These are phyloP conservation scores for Neolamprologus modestus DNA, from an alignment of 2,113 vertebrate genomes.

Conservation along the genomic window DNA sequence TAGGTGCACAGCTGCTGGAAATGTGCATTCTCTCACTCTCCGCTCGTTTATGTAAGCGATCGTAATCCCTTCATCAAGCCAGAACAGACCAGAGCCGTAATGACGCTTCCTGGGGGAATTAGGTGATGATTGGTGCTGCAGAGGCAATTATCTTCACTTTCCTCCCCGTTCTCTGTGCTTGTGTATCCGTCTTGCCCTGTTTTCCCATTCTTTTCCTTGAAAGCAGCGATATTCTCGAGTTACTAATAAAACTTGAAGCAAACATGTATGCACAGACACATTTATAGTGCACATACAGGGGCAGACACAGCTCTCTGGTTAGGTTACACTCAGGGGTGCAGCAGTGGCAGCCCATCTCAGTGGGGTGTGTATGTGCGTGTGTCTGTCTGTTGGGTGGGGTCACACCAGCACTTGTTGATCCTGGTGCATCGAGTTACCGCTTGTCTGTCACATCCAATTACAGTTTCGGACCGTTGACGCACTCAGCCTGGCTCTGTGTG, in stretches of 20 bases:
- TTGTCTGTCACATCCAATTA: conserved; percentile 77
- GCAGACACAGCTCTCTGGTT: conserved; percentile 37
- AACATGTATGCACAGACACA: neutral
- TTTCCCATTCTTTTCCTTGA: neutral
- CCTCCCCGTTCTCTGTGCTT: neutral
- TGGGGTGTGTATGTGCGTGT: conserved; percentile 1
- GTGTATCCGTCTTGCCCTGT: neutral
- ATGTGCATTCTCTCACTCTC: conserved; percentile 67
- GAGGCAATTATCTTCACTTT: conserved; percentile 55
- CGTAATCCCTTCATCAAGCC: conserved; percentile 60
- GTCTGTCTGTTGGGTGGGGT: conserved; percentile 42
- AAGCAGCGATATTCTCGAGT: conserved; percentile 20
- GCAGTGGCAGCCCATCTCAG: conserved; percentile 37
- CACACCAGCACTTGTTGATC: conserved; percentile 65
- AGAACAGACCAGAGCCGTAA: conserved; percentile 54
- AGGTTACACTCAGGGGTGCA: conserved; percentile 45
- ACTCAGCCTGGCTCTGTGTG: conserved; percentile 70
- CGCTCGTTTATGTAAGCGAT: conserved; percentile 61
- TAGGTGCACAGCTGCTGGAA: conserved; percentile 34
- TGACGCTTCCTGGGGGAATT: conserved; percentile 51
- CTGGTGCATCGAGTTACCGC: conserved; percentile 70
- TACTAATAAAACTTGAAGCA: conserved; percentile 28
- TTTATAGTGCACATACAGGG: neutral
- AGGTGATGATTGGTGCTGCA: conserved; percentile 56
- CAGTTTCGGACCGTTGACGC: conserved; percentile 47